phyloP scores from a whole-genome alignment of 2,888 invertebrate genomes.

The Aporophyla lueneburgensis region DNA sequence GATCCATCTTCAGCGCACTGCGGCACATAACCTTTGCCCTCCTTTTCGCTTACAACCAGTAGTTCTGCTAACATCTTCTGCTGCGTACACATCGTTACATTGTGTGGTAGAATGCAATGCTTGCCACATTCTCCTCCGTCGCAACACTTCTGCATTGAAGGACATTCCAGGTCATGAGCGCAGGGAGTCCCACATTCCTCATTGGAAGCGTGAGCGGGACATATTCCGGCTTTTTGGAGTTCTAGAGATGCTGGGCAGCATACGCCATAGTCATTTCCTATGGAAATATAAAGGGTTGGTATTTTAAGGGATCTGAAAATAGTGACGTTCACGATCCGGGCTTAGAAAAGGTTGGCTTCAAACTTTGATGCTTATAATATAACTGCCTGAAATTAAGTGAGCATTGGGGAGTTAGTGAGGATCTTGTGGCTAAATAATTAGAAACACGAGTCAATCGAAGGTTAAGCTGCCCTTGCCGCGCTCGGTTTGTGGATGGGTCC shows the following conservation, averaged over 20 bases:
- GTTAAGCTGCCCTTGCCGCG: too few species aligned
- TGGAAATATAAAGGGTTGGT: neutral
- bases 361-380: too few species aligned
- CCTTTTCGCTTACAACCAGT: conserved; percentile 94
- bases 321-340: too few species aligned
- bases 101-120: conserved; percentile 94
- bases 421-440: too few species aligned
- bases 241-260: conserved; percentile 95
- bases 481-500: too few species aligned
- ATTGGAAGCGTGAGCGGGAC: conserved; percentile 90
- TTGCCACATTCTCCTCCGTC: conserved; percentile 93
- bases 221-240: conserved; percentile 94
- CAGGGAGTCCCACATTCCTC: conserved; percentile 93
- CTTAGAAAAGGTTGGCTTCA: neutral
- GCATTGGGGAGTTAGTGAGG: too few species aligned
- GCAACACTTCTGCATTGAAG: conserved; percentile 96
- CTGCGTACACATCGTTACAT: conserved; percentile 95
- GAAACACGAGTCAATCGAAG: too few species aligned
- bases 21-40: conserved; percentile 96
- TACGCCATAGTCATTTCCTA: conserved; percentile 96
- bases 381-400: too few species aligned
- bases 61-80: conserved; percentile 95
- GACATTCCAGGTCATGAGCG: conserved; percentile 95
- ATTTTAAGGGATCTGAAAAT: neutral
- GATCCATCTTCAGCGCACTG: conserved; percentile 94